phyloP scores from a whole-genome alignment of 2,113 vertebrate genomes.

The Callocephalon fimbriatum region DNA sequence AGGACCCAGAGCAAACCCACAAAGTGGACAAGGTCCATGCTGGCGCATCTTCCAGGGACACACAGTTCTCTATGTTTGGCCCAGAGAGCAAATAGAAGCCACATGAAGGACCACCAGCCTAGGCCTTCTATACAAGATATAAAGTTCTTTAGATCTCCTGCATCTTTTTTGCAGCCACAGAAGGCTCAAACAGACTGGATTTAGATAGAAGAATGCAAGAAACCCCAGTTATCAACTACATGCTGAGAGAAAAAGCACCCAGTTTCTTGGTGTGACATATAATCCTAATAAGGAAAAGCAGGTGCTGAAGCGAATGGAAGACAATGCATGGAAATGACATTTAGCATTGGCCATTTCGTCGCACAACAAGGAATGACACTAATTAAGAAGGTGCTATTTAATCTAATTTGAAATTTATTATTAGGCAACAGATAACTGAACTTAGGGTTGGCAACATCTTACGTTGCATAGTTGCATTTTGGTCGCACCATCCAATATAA shows the following conservation, averaged over 20 bases:
- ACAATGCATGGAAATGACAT: background rate
- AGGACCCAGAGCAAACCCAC: background rate
- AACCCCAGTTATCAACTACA: background rate
- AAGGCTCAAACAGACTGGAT: background rate
- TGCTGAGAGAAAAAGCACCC: background rate
- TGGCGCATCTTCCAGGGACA: background rate
- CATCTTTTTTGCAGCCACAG: background rate
- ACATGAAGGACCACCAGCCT: background rate
- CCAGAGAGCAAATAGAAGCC: background rate
- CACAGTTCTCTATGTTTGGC: background rate
- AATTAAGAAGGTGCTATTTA: slow-evolving; percentile 16
- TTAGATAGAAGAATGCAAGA: background rate
- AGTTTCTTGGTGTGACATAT: background rate
- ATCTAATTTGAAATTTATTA: background rate
- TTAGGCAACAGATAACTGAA: background rate
- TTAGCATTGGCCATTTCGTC: background rate
- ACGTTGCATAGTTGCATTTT: background rate
- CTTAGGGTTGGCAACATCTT: background rate
- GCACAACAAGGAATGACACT: background rate
- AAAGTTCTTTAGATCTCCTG: background rate
- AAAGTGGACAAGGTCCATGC: background rate
- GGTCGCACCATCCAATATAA: background rate
- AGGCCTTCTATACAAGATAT: background rate
- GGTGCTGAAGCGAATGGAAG: background rate
- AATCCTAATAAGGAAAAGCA: background rate